A percentile compares a stretch with the other conserved stretches of the same genome.
These are phyloP conservation scores for Dynastes hyllus DNA, from an alignment of 2,888 invertebrate genomes.

Conservation along the genomic window DNA sequence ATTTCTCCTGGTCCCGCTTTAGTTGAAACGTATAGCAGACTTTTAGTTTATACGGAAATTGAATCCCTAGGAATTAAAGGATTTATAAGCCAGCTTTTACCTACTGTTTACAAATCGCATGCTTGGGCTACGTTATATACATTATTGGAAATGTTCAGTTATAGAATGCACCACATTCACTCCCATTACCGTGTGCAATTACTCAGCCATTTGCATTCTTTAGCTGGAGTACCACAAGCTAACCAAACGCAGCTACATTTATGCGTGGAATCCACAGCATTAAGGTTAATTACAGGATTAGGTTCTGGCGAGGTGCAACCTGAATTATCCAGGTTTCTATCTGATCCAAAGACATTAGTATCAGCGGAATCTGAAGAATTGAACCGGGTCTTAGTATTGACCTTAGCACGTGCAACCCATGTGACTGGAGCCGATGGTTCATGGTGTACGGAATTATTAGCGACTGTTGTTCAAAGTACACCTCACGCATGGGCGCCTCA, in stretches of 20 bases:
- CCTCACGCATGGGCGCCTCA: constrained; percentile 97
- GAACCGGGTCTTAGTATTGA: constrained; percentile 93
- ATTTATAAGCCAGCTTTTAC: constrained; percentile 94
- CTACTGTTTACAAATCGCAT: constrained; percentile 92
- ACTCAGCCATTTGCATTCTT: constrained; percentile 91
- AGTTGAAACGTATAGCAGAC: constrained; percentile 94
- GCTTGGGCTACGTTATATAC: constrained; percentile 98
- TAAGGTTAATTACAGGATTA: constrained; percentile 68
- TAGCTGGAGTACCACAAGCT: constrained; percentile 93
- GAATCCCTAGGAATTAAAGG: constrained; percentile 97
- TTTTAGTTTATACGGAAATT: constrained; percentile 96
- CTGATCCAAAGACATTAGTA: constrained; percentile 92
- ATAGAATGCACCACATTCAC: constrained; percentile 96
- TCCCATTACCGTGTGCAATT: constrained; percentile 97
- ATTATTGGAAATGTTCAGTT: constrained; percentile 96
- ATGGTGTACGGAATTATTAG: constrained; percentile 93
- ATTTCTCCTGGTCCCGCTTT: constrained; percentile 92
- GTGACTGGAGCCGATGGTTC: constrained; percentile 90
- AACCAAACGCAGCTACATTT: constrained; percentile 96
- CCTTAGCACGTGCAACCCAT: constrained; percentile 94
- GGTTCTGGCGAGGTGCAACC: constrained; percentile 89
- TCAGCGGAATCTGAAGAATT: constrained; percentile 96
- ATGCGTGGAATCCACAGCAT: constrained; percentile 75
- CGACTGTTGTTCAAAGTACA: constrained; percentile 93
- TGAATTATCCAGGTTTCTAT: constrained; percentile 92